Conservation (phyloP, 2,888 invertebrate genomes). For the Tetanocera ferruginea region DNA sequence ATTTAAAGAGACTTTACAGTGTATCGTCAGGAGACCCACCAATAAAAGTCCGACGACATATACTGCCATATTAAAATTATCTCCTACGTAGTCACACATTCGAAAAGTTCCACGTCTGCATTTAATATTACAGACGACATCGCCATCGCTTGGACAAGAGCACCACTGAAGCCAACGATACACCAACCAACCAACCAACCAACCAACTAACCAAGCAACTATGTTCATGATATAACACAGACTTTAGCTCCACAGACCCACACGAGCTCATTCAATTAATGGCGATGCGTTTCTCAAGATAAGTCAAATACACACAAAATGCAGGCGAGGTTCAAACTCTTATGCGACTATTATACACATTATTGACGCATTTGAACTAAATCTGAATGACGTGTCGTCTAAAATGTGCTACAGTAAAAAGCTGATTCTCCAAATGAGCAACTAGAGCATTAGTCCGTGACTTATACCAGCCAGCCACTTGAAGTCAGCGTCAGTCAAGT, state of each 20-base stretch:
- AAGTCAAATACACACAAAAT: constrained; percentile 6
- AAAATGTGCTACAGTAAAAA: background rate
- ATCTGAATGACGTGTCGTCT: constrained; percentile 5
- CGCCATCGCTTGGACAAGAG: background rate
- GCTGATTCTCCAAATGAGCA: constrained; percentile 9
- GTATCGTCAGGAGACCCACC: background rate
- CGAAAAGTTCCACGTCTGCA: background rate
- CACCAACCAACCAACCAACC: background rate
- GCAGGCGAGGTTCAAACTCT: background rate
- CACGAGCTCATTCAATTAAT: constrained; percentile 40
- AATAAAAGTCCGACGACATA: background rate
- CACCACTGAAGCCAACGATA: background rate
- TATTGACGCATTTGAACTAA: constrained; percentile 26
- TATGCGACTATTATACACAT: constrained; percentile 8
- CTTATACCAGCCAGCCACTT: background rate
- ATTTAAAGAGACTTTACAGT: constrained; percentile 1
- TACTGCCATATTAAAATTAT: constrained; percentile 22
- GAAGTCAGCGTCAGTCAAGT: background rate
- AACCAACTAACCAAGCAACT: background rate
- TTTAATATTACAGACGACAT: constrained; percentile 10
- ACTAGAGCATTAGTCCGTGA: constrained; percentile 30
- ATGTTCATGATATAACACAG: background rate
- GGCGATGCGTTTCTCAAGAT: constrained; percentile 39
- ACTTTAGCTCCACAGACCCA: constrained; percentile 5
- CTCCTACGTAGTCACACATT: constrained; percentile 23